These are phyloP conservation scores for Galago senegalensis DNA, from an alignment of 2,797 vertebrate species.

Conservation along the genomic window DNA sequence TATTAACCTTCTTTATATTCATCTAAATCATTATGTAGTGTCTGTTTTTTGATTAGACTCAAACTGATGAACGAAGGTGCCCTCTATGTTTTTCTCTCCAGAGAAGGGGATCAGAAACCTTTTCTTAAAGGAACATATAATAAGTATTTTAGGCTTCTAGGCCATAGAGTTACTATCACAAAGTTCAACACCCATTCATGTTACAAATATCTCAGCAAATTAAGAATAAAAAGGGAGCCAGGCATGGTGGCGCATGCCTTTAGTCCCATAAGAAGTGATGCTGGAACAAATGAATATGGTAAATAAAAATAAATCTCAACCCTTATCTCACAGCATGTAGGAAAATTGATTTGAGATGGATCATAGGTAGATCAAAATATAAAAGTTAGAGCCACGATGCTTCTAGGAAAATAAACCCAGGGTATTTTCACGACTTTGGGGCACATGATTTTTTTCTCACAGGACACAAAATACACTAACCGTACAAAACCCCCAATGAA, in stretches of 20 bases:
- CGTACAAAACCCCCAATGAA: not conserved
- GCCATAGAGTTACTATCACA: not conserved
- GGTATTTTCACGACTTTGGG: not conserved
- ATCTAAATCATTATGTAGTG: not conserved
- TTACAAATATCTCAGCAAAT: not conserved
- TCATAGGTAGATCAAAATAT: not conserved
- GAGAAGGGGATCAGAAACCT: not conserved
- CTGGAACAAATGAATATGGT: not conserved
- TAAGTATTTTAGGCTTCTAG: not conserved
- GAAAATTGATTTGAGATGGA: constrained; percentile 20
- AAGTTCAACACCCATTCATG: not conserved
- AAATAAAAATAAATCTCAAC: not conserved
- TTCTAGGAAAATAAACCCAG: not conserved
- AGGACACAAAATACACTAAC: not conserved
- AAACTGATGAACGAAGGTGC: not conserved
- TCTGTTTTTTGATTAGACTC: constrained; percentile 33
- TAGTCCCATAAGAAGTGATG: not conserved
- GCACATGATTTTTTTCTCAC: not conserved
- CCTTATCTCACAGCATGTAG: not conserved
- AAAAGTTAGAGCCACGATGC: not conserved
- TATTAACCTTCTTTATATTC: not conserved
- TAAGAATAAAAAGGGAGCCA: not conserved
- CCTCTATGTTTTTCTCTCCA: not conserved
- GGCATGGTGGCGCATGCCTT: no score
- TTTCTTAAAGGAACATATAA: not conserved